Evolutionary conservation across 1,140 invertebrate genomes (phyloP), one percentile per base, ranked within the genome.

Genomic region (Magallana ariakensis): DNA sequence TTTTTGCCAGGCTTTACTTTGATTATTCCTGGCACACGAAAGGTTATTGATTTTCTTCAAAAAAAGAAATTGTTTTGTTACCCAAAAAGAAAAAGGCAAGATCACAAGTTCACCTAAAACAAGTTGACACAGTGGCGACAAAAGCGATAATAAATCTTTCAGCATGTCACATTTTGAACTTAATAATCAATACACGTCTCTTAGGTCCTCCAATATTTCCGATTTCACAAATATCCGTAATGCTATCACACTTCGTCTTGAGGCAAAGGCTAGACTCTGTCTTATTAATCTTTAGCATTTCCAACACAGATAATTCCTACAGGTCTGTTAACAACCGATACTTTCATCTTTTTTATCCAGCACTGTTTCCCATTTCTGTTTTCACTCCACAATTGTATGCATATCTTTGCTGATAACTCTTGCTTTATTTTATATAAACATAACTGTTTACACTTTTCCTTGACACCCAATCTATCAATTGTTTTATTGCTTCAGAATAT

Each of bases 11-110:
- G 66, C 26, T 75, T 75, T 22, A 33, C 66, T 26, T 19, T 11
- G 22, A 75, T 75, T 75, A 75, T 75, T 75, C 22, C 66, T 75
- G 66, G 66, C 66, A 75, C 66, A 75, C 22, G 66, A 26, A 75
- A 75, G 9, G 26, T 22, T 75, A 75, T 75, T 75, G 66, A 75
- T 75, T 75, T 75, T 26, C 66, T 22, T 75, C 62, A 33, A 75
- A 75, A 75, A 75, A 75, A 75, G 66, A 75, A 75, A 75, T 75
- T 75, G 66, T 75, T 75, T 75, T 75, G 66, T 75, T 75, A 75
- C 66, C 66, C 66, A 26, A 75, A 75, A 75, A 75, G 66, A 75
- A 75, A 75, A 75, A 75, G 58, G 66, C 66, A 75, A 75, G 66
- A 75, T 75, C 66, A 75, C 66, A 75, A 75, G 66, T 75, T 75